Base-by-base conservation (phyloP, 2,888 invertebrate genomes). In the Miltochrista miniata region DNA sequence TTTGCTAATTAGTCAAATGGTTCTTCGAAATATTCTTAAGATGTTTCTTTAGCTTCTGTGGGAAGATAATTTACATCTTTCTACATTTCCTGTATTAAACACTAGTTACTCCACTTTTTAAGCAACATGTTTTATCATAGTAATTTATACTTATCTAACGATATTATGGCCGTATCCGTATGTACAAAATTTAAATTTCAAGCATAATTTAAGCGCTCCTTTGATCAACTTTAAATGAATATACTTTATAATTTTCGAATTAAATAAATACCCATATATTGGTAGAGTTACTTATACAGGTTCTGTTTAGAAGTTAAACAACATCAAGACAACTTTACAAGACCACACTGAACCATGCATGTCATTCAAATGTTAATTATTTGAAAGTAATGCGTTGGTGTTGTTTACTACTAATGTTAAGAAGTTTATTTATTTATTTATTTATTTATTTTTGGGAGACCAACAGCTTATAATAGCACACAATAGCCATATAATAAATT, bases 361-460 rank as follows among this genome's bases (percentile, higher is more conserved):
- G 57, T 59, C 73, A 81, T 84, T 87, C 74, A 81, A 69, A 87
- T 84, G 84, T 70, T 83, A 83, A 87, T 87, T 79, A 83, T 71
- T 82, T 74, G 81, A 85, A 85, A 83, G 84, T 74, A 70, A 60
- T 61, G 81, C 81, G 84, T 86, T 81, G 83, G 85, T 77, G 82
- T 83, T 64, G 59, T 73, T 70, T 72, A 72, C 81, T 83, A 76
- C 81, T 70, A 78, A 74, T 72, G 70, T 72, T 69, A 66, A 75
- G 75, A 74, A 84, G n/a, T n/a, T n/a, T n/a, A n/a, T n/a, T n/a
- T n/a, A n/a, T n/a, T n/a, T n/a, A n/a, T n/a, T n/a, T n/a, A n/a
- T n/a, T n/a, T n/a, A n/a, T n/a, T n/a, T n/a, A n/a, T n/a, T n/a
- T n/a, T n/a, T n/a, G n/a, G n/a, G n/a, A n/a, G n/a, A n/a, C n/a